These are phyloP conservation scores for Alexandromys fortis DNA, from an alignment of 2,113 vertebrate genomes.

Conservation along the genomic window DNA sequence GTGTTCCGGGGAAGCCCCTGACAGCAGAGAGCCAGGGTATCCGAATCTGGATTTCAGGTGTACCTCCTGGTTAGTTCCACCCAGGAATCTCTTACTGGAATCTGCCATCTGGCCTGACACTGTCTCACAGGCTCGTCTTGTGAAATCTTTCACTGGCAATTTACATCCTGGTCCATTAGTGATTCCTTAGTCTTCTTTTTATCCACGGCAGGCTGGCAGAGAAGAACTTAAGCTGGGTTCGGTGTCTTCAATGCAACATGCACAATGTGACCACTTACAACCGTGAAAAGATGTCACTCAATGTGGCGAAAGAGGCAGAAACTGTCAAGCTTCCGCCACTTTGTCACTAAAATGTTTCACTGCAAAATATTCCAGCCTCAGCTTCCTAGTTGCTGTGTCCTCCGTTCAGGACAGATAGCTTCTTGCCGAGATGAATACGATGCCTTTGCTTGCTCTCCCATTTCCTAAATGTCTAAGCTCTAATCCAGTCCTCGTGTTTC, in stretches of 20 bases:
- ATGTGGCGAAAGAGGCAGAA: background rate
- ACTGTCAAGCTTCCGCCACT: background rate
- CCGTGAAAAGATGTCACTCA: background rate
- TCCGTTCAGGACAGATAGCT: background rate
- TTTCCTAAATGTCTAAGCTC: background rate
- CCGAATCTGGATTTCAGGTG: background rate
- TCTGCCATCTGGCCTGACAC: background rate
- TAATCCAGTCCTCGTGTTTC: background rate
- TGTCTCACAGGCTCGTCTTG: background rate
- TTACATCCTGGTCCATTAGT: background rate
- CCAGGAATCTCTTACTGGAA: background rate
- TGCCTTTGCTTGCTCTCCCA: background rate
- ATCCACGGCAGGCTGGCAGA: background rate
- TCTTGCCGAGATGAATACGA: background rate
- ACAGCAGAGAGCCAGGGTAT: background rate
- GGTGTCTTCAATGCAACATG: background rate
- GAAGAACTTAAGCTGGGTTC: background rate
- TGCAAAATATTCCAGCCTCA: background rate
- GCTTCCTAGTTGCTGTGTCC: too few relatives aligned
- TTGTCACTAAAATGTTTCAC: background rate
- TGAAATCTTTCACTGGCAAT: slow-evolving; percentile 23
- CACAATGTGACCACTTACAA: background rate
- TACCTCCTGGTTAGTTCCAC: background rate
- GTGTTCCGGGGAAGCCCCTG: background rate
- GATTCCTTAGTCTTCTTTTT: background rate